phyloP scores from a whole-genome alignment of 2,888 invertebrate species.

The Mactromeris polynyma region DNA sequence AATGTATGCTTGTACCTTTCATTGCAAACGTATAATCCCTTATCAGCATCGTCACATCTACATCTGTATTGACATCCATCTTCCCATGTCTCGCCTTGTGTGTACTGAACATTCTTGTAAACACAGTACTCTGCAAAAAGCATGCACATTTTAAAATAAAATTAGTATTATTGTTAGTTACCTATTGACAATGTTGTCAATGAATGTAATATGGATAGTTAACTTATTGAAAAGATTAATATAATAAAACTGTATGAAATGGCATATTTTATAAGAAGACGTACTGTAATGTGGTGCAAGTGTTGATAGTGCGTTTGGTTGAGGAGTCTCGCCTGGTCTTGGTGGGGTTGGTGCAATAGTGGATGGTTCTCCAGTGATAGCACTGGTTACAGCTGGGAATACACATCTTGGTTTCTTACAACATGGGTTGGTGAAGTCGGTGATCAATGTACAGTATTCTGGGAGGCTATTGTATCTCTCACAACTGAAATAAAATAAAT shows the following conservation, averaged over 20 bases:
- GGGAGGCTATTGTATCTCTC: slow-evolving; percentile 68
- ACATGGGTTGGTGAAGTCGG: slow-evolving; percentile 75
- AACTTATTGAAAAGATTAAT: too few relatives aligned
- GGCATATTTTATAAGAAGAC: too few relatives aligned
- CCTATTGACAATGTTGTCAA: too few relatives aligned
- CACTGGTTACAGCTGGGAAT: slow-evolving; percentile 56
- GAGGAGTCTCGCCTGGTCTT: slow-evolving; percentile 55
- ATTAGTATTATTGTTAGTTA: too few relatives aligned
- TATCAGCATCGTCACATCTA: slow-evolving; percentile 74
- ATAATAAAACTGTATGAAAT: too few relatives aligned
- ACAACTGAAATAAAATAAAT: slow-evolving; percentile 64
- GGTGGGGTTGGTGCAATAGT: slow-evolving; percentile 68
- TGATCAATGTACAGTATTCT: slow-evolving; percentile 70
- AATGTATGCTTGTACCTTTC: too few relatives aligned
- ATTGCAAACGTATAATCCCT: slow-evolving; percentile 73
- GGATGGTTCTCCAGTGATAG: slow-evolving; percentile 46
- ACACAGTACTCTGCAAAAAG: slow-evolving; percentile 71
- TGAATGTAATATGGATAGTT: too few relatives aligned
- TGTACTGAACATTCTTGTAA: slow-evolving; percentile 74
- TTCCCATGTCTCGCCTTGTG: slow-evolving; percentile 76
- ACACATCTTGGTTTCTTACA: slow-evolving; percentile 74
- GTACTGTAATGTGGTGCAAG: slow-evolving; percentile 70
- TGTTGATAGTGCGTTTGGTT: slow-evolving; percentile 62
- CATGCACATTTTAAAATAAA: too few relatives aligned
- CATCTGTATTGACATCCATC: slow-evolving; percentile 77